Percentiles rank a stretch among this genome's conserved stretches.
Evolutionary conservation across 2,888 invertebrate species (phyloP).

Genomic region (Brenthis hecate): DNA sequence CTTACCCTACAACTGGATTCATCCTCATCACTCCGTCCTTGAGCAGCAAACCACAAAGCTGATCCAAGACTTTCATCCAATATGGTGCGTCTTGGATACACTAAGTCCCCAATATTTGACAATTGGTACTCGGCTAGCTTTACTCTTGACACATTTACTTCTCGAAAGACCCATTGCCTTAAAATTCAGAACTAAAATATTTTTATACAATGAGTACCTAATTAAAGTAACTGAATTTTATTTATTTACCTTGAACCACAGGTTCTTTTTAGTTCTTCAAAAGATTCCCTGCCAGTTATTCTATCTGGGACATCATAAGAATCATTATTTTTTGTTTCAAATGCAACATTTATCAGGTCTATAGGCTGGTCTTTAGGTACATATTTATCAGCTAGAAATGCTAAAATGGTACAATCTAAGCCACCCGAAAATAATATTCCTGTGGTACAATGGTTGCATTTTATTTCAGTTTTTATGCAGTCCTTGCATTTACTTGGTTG

Average conservation of each 20-base stretch:
- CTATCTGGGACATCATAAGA: slow-evolving; percentile 91
- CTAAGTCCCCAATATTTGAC: slow-evolving; percentile 86
- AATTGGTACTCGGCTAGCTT: slow-evolving; percentile 84
- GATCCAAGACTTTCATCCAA: slow-evolving; percentile 98
- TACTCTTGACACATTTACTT: slow-evolving; percentile 87
- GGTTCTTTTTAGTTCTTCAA: slow-evolving; percentile 85
- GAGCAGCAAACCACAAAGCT: slow-evolving; percentile 98
- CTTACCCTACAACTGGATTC: slow-evolving; percentile 85
- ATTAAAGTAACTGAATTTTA: not conserved
- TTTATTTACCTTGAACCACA: slow-evolving; percentile 81
- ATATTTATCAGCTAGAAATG: slow-evolving; percentile 89
- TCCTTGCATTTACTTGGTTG: slow-evolving; percentile 84
- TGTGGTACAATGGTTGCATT: slow-evolving; percentile 85
- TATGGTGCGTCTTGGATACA: slow-evolving; percentile 93
- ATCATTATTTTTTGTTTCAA: slow-evolving; percentile 80
- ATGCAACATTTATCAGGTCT: slow-evolving; percentile 97
- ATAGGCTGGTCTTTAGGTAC: slow-evolving; percentile 86
- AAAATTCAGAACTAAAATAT: slow-evolving; percentile 3
- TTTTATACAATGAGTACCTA: not conserved
- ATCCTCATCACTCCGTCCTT: slow-evolving; percentile 83
- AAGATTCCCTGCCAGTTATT: slow-evolving; percentile 87
- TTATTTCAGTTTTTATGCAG: slow-evolving; percentile 67
- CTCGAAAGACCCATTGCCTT: slow-evolving; percentile 91
- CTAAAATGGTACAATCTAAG: slow-evolving; percentile 96
- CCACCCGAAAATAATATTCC: slow-evolving; percentile 97